Conservation (phyloP, 2,888 invertebrate species). For the Polydrusus tereticollis region DNA sequence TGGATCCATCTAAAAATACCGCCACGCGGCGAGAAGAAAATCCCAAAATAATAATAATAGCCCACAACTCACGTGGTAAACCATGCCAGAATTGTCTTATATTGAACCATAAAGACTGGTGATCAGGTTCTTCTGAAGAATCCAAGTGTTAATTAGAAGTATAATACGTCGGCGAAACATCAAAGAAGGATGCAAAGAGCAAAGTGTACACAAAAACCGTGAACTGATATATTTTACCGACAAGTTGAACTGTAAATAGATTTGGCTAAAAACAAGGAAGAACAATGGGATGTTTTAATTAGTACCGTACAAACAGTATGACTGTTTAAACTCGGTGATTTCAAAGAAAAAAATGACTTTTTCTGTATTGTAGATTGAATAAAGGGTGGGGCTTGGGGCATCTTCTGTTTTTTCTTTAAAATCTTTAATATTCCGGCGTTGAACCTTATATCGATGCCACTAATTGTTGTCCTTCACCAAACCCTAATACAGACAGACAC, state of each 20-base stretch:
- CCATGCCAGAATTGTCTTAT: not conserved
- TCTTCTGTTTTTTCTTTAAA: too few relatives aligned
- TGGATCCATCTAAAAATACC: too few relatives aligned
- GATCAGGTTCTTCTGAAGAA: constrained; percentile 38
- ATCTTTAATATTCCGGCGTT: too few relatives aligned
- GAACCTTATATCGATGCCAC: not conserved
- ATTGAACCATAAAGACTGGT: not conserved
- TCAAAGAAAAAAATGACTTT: too few relatives aligned
- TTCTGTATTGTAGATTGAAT: too few relatives aligned
- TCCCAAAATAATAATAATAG: too few relatives aligned
- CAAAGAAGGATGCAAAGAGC: constrained; percentile 29
- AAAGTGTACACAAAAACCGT: constrained; percentile 48
- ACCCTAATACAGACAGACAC: not conserved
- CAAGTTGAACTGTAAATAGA: constrained; percentile 29
- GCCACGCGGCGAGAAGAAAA: too few relatives aligned
- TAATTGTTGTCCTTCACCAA: not conserved
- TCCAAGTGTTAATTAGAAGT: constrained; percentile 42
- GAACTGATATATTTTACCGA: constrained; percentile 46
- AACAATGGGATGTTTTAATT: constrained; percentile 43
- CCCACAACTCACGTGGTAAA: too few relatives aligned
- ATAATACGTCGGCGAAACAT: constrained; percentile 39
- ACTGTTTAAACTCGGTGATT: too few relatives aligned
- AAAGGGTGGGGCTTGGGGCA: too few relatives aligned
- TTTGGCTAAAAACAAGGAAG: constrained; percentile 23
- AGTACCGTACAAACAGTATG: constrained; percentile 1